Percentiles rank a stretch among this genome's conserved stretches.
Evolutionary conservation across 2,888 invertebrate genomes (phyloP).

Genomic region (Scelioninae gen. 2): DNA sequence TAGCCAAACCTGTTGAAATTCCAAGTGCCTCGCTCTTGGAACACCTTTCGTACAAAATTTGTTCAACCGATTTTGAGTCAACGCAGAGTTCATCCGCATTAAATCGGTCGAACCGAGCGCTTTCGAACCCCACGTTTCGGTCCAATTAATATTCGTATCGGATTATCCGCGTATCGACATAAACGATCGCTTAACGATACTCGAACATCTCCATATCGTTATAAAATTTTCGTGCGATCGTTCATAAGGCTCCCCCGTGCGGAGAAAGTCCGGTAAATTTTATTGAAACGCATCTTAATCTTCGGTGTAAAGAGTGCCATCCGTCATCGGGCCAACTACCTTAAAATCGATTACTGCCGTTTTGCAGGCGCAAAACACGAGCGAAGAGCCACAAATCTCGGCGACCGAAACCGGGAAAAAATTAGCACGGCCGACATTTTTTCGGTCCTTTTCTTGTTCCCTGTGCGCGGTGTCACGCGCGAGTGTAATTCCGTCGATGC

Average conservation of each 20-base stretch:
- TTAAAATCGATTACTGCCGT: constrained; percentile 48
- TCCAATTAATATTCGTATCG: constrained; percentile 47
- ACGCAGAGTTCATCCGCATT: no score
- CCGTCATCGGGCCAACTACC: constrained; percentile 45
- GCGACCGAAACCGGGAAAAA: not conserved
- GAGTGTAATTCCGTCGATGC: constrained; percentile 46
- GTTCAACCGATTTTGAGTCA: no score
- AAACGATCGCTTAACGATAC: constrained; percentile 50
- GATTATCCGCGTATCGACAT: constrained; percentile 47
- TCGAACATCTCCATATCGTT: constrained; percentile 30
- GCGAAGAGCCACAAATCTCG: constrained; percentile 23
- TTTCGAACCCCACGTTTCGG: constrained; percentile 23
- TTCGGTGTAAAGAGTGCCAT: constrained; percentile 34
- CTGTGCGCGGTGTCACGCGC: constrained; percentile 24
- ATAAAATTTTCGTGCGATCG: constrained; percentile 31
- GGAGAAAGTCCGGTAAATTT: constrained; percentile 52
- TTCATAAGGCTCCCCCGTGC: constrained; percentile 37
- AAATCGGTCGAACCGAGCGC: constrained; percentile 13
- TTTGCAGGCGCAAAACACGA: constrained; percentile 29
- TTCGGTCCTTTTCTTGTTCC: no score
- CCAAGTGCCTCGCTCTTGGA: no score
- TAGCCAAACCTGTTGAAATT: no score
- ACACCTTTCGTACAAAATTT: no score
- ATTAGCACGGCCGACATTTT: constrained; percentile 40
- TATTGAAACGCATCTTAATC: constrained; percentile 47